Conservation (phyloP, 2,797 vertebrate species). For the Amblyopsis hoosieri region DNA sequence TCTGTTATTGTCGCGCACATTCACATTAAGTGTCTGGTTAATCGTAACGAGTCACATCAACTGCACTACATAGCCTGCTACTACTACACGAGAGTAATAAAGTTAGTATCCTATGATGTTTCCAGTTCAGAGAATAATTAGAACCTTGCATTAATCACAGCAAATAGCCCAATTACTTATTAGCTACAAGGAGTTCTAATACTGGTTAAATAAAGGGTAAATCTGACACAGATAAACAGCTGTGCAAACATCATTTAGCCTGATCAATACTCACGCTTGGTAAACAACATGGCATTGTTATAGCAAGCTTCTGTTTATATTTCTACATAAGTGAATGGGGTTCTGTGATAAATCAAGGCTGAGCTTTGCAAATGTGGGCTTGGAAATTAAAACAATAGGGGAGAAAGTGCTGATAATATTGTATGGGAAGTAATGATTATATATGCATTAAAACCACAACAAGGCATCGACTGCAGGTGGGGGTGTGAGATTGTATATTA, state of each 20-base stretch:
- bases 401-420: constrained; percentile 62
- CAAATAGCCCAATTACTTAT: constrained; percentile 37
- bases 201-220: constrained; percentile 14
- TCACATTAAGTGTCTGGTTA: constrained; percentile 16
- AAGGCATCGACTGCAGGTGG: constrained; percentile 35
- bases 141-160: constrained; percentile 28
- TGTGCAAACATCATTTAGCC: constrained; percentile 28
- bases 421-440: constrained; percentile 48
- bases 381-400: constrained; percentile 40
- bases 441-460: constrained; percentile 55
- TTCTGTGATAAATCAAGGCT: constrained; percentile 51
- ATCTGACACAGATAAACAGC: constrained; percentile 39
- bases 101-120: constrained; percentile 42
- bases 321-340: constrained; percentile 1
- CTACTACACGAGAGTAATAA: constrained; percentile 31
- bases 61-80: constrained; percentile 37
- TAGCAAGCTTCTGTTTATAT: neutral
- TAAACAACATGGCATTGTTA: constrained; percentile 32
- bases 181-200: constrained; percentile 13
- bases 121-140: no score
- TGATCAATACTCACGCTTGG: constrained; percentile 42
- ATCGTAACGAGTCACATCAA: constrained; percentile 41
- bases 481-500: constrained; percentile 18
- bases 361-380: constrained; percentile 33
- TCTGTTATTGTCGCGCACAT: no score